A percentile compares a stretch with the other conserved stretches of the same genome.
Conservation (phyloP, 2,797 vertebrate genomes). For the Orestias chungarensis region DNA sequence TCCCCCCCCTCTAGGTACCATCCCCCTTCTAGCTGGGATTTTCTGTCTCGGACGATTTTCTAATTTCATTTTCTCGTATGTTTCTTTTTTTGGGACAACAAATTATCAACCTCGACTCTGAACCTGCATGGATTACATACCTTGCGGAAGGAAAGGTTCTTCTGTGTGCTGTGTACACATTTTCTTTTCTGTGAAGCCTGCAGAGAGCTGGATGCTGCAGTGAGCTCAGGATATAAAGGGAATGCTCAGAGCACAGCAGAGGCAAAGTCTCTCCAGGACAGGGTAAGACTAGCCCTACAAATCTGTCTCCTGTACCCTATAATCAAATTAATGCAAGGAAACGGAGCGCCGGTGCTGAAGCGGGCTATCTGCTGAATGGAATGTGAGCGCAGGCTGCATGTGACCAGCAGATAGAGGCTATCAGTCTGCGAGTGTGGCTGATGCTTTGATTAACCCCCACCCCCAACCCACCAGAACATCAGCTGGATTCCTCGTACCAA, state of each 20-base stretch:
- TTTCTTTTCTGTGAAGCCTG: conserved; percentile 56
- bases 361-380: conserved; percentile 66
- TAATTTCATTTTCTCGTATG: not conserved
- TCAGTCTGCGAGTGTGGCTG: conserved; percentile 41
- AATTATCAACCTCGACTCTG: too few relatives aligned
- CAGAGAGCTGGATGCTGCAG: conserved; percentile 66
- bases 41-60: conserved; percentile 27
- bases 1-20: conserved; percentile 20
- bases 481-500: conserved; percentile 59
- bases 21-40: conserved; percentile 38
- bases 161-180: conserved; percentile 23
- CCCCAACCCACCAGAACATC: conserved; percentile 24
- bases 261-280: conserved; percentile 53
- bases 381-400: conserved; percentile 57
- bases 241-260: conserved; percentile 55
- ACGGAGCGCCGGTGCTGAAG: conserved; percentile 43
- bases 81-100: too few relatives aligned
- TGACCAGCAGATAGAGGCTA: conserved; percentile 64
- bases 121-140: conserved; percentile 62
- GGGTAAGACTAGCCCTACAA: conserved; percentile 70
- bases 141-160: conserved; percentile 54
- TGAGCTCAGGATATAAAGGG: conserved; percentile 63
- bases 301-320: conserved; percentile 45
- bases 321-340: conserved; percentile 59
- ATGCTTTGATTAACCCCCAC: conserved; percentile 57